A percentile compares a stretch with the other conserved stretches of the same genome.
Evolutionary conservation across 2,113 vertebrate species (phyloP).

Genomic region (Mormoops blainvillei): DNA sequence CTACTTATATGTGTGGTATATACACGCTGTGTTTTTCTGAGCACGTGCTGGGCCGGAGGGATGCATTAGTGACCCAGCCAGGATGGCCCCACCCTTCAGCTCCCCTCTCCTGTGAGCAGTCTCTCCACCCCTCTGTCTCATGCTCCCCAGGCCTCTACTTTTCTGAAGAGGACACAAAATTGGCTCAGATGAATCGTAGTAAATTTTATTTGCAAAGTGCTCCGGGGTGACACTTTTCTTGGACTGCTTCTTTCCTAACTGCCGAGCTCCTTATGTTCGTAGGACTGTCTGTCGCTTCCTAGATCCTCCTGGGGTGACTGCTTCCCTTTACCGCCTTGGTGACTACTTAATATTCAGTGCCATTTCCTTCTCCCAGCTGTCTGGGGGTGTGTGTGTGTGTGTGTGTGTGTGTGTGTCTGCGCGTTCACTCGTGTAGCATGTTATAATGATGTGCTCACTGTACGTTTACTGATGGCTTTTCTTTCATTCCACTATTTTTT

Average conservation of each 20-base stretch:
- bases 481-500: constrained; percentile 27
- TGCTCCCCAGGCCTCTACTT: background rate
- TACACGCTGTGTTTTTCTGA: background rate
- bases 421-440: fast-evolving
- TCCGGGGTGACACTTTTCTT: background rate
- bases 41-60: background rate
- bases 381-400: fast-evolving
- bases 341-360: background rate
- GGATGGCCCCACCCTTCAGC: fast-evolving
- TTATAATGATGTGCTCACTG: background rate
- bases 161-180: background rate
- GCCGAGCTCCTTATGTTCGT: background rate
- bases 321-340: background rate
- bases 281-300: background rate
- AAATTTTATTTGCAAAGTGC: background rate
- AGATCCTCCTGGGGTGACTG: background rate
- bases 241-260: background rate
- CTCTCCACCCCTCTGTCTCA: background rate
- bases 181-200: background rate
- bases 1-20: fast-evolving
- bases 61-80: fast-evolving
- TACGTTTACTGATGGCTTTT: background rate
- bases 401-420: fast-evolving
- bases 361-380: background rate
- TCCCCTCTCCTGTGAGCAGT: background rate